phyloP scores from a whole-genome alignment of 2,113 vertebrate species.

The Lepus americanus region DNA sequence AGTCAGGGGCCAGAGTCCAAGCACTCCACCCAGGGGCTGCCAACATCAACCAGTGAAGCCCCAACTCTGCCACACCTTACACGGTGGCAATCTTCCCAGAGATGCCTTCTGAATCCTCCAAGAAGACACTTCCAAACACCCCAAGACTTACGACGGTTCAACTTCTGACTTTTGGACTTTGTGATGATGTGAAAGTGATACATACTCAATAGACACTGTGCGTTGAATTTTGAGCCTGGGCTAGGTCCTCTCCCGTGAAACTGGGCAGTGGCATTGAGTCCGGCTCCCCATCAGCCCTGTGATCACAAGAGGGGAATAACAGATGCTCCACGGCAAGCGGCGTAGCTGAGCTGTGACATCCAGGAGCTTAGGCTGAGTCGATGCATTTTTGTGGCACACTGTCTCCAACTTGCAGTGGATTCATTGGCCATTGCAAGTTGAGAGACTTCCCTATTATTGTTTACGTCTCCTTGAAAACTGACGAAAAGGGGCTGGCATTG shows the following conservation, averaged over 20 bases:
- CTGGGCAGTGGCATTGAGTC: not conserved
- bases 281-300: not conserved
- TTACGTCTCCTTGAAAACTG: not conserved
- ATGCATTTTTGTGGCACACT: not conserved
- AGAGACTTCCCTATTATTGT: not conserved
- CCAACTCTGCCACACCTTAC: not conserved
- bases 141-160: not conserved
- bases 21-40: not conserved
- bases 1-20: not conserved
- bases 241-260: not conserved
- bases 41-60: not conserved
- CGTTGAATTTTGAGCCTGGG: not conserved
- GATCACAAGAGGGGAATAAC: not conserved
- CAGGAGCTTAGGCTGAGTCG: too few relatives aligned
- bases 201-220: not conserved
- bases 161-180: not conserved
- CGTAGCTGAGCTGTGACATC: not conserved
- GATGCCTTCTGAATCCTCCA: not conserved
- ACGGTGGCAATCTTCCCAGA: not conserved
- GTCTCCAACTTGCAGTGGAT: not conserved
- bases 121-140: not conserved
- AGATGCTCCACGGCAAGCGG: too few relatives aligned
- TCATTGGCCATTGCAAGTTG: not conserved
- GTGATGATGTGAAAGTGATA: not conserved
- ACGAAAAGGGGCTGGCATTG: too few relatives aligned